phyloP scores from a whole-genome alignment of 2,797 vertebrate species.

The Alfaro cultratus region DNA sequence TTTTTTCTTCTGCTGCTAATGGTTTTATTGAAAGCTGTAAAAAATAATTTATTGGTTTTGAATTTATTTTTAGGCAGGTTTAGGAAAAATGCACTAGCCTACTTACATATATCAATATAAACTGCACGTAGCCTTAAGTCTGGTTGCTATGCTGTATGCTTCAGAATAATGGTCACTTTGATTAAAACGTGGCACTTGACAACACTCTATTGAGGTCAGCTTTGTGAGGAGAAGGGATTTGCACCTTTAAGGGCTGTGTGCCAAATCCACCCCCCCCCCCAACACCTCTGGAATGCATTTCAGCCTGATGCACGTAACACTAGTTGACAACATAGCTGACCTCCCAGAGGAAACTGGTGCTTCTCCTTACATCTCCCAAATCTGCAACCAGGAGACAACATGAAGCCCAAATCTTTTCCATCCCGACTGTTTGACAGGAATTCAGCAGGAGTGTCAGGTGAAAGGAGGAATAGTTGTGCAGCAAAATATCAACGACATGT shows the following conservation, averaged over 20 bases:
- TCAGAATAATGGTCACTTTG: conserved; percentile 13
- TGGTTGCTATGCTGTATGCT: background rate
- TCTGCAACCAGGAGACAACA: conserved; percentile 30
- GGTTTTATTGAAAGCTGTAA: background rate
- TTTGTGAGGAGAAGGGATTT: conserved; percentile 53
- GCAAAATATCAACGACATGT: conserved; percentile 63
- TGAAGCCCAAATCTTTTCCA: conserved; percentile 63
- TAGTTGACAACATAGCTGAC: conserved; percentile 59
- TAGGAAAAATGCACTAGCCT: background rate
- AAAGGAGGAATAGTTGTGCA: conserved; percentile 5
- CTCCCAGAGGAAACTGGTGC: conserved; percentile 31
- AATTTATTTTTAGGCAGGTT: background rate
- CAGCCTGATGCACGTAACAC: conserved; percentile 63
- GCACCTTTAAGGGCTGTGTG: conserved; percentile 66
- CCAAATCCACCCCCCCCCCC: conserved; percentile 50
- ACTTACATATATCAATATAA: background rate
- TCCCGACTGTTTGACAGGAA: conserved; percentile 53
- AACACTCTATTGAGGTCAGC: conserved; percentile 21
- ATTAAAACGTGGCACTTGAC: conserved; percentile 10
- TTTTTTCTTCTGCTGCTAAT: background rate
- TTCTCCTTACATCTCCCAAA: conserved; percentile 21
- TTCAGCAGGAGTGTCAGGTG: conserved; percentile 5
- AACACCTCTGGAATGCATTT: conserved; percentile 58
- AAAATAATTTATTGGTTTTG: background rate
- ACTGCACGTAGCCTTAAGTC: background rate